Evolutionary conservation across 2,113 vertebrate genomes (phyloP).

Genomic region (Lagopus leucura): DNA sequence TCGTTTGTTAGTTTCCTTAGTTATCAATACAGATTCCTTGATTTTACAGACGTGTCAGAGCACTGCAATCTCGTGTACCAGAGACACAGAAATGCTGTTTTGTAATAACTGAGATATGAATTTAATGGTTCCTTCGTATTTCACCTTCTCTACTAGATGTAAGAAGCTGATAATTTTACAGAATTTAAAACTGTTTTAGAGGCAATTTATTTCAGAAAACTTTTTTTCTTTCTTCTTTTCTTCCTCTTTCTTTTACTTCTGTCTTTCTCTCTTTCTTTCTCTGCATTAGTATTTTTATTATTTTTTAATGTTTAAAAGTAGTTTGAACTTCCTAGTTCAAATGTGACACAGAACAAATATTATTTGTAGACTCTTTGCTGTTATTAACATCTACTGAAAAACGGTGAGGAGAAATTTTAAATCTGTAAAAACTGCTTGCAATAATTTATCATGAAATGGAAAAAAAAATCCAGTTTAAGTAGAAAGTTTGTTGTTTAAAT

Average conservation of each 20-base stretch:
- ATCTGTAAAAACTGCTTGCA: not conserved
- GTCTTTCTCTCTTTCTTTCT: not conserved
- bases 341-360: not conserved
- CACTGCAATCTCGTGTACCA: not conserved
- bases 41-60: not conserved
- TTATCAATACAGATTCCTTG: not conserved
- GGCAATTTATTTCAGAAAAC: constrained; percentile 39
- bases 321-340: not conserved
- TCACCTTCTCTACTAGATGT: constrained; percentile 12
- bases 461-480: not conserved
- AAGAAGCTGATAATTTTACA: constrained; percentile 43
- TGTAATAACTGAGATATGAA: not conserved
- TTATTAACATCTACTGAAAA: not conserved
- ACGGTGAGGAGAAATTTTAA: not conserved
- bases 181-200: constrained; percentile 53
- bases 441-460: not conserved
- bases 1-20: not conserved
- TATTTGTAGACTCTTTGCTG: not conserved
- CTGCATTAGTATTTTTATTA: too few relatives aligned
- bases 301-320: not conserved
- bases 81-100: not conserved
- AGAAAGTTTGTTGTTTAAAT: not conserved
- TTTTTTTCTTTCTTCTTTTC: constrained; percentile 20
- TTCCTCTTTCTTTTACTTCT: not conserved
- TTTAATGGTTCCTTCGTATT: constrained; percentile 42